A percentile compares a stretch with the other conserved stretches of the same genome.
These are phyloP conservation scores for Staurois parvus DNA, from an alignment of 2,797 vertebrate genomes.

Conservation along the genomic window DNA sequence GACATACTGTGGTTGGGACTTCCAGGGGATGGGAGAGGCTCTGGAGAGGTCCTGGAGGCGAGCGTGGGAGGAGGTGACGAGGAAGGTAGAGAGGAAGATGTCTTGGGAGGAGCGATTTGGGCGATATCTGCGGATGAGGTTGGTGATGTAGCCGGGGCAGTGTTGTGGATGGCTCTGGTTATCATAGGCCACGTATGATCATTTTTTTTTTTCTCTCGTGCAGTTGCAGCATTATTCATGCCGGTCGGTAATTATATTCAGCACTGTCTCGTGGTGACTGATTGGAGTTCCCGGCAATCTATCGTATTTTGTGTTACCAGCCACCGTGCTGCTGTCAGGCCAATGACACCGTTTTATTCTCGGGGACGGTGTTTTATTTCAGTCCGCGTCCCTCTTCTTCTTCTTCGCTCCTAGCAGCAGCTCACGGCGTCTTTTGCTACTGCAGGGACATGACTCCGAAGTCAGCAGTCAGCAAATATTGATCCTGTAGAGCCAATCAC, in stretches of 20 bases:
- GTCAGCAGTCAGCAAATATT: conserved; percentile 63
- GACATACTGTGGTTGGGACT: too few species aligned
- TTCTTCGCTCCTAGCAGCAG: conserved; percentile 26
- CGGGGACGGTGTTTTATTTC: conserved; percentile 5
- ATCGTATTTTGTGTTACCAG: conserved; percentile 23
- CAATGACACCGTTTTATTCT: conserved; percentile 6
- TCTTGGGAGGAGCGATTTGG: too few species aligned
- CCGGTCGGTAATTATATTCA: background rate
- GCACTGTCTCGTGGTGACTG: background rate
- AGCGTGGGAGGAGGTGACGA: too few species aligned
- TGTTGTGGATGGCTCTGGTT: too few species aligned
- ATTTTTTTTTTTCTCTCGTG: background rate
- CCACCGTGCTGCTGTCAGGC: conserved; percentile 9
- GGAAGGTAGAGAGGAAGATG: too few species aligned
- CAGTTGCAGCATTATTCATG: background rate
- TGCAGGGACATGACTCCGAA: conserved; percentile 59
- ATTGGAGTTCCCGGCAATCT: conserved; percentile 1
- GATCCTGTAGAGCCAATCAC: conserved; percentile 61
- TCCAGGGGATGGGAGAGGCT: too few species aligned
- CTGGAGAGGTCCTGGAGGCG: too few species aligned
- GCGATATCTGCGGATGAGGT: too few species aligned
- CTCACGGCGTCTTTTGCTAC: conserved; percentile 53
- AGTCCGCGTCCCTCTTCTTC: conserved; percentile 13
- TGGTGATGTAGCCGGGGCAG: too few species aligned
- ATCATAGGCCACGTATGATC: background rate